A percentile compares a stretch with the other conserved stretches of the same genome.
phyloP scores from a whole-genome alignment of 2,888 invertebrate genomes.

The Limnephilus lunatus region DNA sequence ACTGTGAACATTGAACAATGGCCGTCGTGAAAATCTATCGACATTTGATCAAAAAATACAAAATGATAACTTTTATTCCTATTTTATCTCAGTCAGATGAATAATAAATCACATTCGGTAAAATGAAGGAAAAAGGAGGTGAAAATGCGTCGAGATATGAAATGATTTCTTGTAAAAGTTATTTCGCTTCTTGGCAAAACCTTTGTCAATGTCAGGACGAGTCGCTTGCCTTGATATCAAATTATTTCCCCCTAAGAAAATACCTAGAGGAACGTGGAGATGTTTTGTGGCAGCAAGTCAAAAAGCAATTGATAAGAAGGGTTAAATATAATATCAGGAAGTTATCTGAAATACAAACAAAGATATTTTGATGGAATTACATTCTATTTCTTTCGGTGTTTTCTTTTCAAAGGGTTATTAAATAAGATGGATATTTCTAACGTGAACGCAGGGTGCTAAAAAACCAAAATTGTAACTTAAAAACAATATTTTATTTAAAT shows the following conservation, averaged over 20 bases:
- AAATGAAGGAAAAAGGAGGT: conserved; percentile 11
- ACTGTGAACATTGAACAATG: background rate
- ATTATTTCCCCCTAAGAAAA: conserved; percentile 35
- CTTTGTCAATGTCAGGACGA: conserved; percentile 44
- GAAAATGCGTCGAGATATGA: conserved; percentile 26
- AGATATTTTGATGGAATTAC: background rate
- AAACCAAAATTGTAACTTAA: background rate
- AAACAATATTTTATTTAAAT: no score
- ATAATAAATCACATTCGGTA: conserved; percentile 29
- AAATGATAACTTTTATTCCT: conserved; percentile 8
- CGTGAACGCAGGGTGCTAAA: background rate
- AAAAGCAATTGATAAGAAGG: conserved; percentile 2
- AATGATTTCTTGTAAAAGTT: conserved; percentile 40
- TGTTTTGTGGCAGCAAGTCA: conserved; percentile 8
- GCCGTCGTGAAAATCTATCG: background rate
- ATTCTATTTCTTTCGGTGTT: background rate
- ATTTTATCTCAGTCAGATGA: background rate
- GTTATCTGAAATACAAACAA: background rate
- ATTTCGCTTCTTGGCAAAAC: conserved; percentile 19
- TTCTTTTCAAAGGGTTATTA: background rate
- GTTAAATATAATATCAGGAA: conserved; percentile 19
- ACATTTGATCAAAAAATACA: background rate
- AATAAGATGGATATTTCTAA: background rate
- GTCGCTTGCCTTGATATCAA: conserved; percentile 27
- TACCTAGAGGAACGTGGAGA: background rate